phyloP scores from a whole-genome alignment of 1,140 invertebrate genomes.

The Drosophila mojavensis region DNA sequence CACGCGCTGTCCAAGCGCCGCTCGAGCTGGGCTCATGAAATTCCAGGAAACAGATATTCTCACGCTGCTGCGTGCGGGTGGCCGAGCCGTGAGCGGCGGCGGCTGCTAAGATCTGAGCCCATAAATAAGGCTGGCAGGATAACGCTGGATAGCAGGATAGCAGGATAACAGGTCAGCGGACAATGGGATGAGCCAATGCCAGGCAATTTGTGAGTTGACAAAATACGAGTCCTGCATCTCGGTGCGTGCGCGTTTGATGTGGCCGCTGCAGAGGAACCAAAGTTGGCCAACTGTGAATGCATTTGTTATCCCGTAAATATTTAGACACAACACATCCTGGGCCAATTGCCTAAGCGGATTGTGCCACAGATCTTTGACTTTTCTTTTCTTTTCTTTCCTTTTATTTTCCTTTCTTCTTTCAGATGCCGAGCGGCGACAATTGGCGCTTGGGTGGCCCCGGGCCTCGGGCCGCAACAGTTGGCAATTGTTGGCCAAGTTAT shows the following conservation, averaged over 20 bases:
- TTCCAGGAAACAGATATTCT: slow-evolving; percentile 66
- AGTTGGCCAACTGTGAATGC: slow-evolving; percentile 7
- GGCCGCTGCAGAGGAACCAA: slow-evolving; percentile 15
- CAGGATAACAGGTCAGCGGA: slow-evolving; percentile 49
- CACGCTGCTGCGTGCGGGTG: slow-evolving; percentile 70
- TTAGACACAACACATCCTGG: slow-evolving; percentile 64
- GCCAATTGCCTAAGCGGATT: slow-evolving; percentile 58
- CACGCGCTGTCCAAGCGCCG: slow-evolving; percentile 26
- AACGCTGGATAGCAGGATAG: slow-evolving; percentile 38
- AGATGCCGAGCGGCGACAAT: slow-evolving; percentile 48
- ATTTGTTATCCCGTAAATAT: slow-evolving; percentile 66
- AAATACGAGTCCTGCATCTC: slow-evolving; percentile 58
- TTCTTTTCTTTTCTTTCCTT: slow-evolving; percentile 8
- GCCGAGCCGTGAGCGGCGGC: slow-evolving; percentile 28
- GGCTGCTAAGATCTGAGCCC: slow-evolving; percentile 49
- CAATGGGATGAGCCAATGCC: slow-evolving; percentile 56
- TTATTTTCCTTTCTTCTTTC: slow-evolving; percentile 21
- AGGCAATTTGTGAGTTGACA: slow-evolving; percentile 82
- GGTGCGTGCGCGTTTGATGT: slow-evolving; percentile 41
- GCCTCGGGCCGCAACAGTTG: slow-evolving; percentile 14
- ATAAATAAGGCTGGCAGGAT: slow-evolving; percentile 68
- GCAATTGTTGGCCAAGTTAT: slow-evolving; percentile 52
- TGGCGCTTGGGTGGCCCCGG: slow-evolving; percentile 74
- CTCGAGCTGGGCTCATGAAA: slow-evolving; percentile 5
- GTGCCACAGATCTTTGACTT: slow-evolving; percentile 53